These are phyloP conservation scores for Enteromius mattozi DNA, from an alignment of 2,797 vertebrate genomes.

Conservation along the genomic window DNA sequence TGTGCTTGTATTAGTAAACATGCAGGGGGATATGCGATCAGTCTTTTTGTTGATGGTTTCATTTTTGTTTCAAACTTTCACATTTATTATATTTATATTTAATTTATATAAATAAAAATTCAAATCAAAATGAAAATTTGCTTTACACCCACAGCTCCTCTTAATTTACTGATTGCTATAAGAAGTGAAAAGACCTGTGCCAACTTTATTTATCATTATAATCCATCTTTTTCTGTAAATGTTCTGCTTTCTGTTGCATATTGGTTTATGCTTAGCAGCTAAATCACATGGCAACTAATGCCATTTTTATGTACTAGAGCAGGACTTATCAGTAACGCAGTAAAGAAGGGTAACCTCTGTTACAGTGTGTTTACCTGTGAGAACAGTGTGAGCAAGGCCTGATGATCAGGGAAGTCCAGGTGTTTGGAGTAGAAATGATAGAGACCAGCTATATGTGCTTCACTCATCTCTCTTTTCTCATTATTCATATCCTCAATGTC, in stretches of 20 bases:
- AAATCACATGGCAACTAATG: neutral
- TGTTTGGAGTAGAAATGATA: slow-evolving; percentile 94
- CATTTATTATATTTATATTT: no score
- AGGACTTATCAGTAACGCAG: neutral
- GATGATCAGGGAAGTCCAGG: slow-evolving; percentile 85
- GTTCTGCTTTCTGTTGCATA: neutral
- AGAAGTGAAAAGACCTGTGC: neutral
- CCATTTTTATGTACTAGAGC: neutral
- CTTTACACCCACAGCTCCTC: neutral
- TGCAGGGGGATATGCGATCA: no score
- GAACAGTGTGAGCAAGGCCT: slow-evolving; percentile 84
- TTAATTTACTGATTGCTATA: neutral
- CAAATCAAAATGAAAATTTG: no score
- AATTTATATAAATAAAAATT: no score
- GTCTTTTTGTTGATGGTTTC: no score
- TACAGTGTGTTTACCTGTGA: slow-evolving; percentile 83
- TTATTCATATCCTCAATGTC: slow-evolving; percentile 92
- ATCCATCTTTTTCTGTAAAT: neutral
- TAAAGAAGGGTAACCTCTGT: neutral
- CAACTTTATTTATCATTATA: neutral
- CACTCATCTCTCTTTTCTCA: slow-evolving; percentile 86
- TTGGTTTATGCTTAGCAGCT: neutral
- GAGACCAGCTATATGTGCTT: slow-evolving; percentile 87
- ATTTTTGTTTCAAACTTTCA: no score
- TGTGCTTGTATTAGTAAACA: no score